These are phyloP conservation scores for Eilema caniola DNA, from an alignment of 2,888 invertebrate species.

Conservation along the genomic window DNA sequence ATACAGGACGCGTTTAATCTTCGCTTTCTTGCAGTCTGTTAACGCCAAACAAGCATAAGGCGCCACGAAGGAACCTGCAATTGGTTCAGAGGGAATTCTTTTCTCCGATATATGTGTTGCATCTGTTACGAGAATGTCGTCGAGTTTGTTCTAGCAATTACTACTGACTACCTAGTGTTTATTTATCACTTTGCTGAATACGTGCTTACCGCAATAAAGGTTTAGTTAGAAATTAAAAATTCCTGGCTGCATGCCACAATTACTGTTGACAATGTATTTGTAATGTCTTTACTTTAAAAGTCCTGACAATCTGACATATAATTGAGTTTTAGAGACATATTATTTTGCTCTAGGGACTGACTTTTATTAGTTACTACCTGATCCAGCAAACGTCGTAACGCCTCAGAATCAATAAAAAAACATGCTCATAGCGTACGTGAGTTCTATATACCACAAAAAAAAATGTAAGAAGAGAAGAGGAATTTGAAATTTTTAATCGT, in stretches of 20 bases:
- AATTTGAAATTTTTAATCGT: constrained; percentile 27
- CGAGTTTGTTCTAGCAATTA: constrained; percentile 25
- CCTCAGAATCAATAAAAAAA: too few species aligned
- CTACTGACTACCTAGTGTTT: not conserved
- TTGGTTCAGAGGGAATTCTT: constrained; percentile 54
- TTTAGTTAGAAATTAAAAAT: not conserved
- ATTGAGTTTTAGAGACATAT: constrained; percentile 28
- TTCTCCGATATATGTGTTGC: constrained; percentile 44
- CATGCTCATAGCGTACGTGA: too few species aligned
- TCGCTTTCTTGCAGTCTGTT: constrained; percentile 54
- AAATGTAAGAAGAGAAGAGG: not conserved
- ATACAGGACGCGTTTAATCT: constrained; percentile 61
- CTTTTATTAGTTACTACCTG: too few species aligned
- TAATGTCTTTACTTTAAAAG: constrained; percentile 28
- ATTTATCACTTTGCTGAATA: constrained; percentile 14
- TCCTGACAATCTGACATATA: constrained; percentile 27
- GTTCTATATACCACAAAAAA: too few species aligned
- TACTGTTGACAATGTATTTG: constrained; percentile 18
- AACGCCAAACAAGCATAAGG: constrained; percentile 49
- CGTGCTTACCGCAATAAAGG: not conserved
- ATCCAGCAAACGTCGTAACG: too few species aligned
- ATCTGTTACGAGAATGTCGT: constrained; percentile 36
- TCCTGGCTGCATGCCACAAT: constrained; percentile 21
- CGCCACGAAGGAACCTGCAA: constrained; percentile 47
- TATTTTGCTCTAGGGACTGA: constrained; percentile 16